phyloP scores from a whole-genome alignment of 2,888 invertebrate species.

The Caenorhabditis sinica region DNA sequence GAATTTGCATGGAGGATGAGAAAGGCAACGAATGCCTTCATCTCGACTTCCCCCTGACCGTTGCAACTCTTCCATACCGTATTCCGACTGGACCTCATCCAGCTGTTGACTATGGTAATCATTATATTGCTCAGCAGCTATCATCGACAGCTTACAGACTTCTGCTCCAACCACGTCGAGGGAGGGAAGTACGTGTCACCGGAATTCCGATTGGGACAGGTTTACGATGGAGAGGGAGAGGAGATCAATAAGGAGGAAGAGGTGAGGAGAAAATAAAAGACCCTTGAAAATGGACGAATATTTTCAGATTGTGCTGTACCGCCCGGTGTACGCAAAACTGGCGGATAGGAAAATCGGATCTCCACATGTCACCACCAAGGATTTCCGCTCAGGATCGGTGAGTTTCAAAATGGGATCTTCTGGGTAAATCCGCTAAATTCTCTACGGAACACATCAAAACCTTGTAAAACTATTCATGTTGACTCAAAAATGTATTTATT shows the following conservation, averaged over 20 bases:
- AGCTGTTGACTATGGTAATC: constrained; percentile 81
- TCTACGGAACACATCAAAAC: too few relatives aligned
- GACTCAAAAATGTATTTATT: not conserved
- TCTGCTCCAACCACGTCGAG: constrained; percentile 89
- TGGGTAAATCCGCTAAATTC: too few relatives aligned
- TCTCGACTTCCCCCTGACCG: constrained; percentile 89
- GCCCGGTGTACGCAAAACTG: constrained; percentile 80
- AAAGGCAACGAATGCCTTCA: constrained; percentile 88
- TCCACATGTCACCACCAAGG: constrained; percentile 68
- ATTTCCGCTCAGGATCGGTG: constrained; percentile 73
- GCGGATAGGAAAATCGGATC: constrained; percentile 69
- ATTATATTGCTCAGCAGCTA: too few relatives aligned
- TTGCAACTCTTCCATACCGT: constrained; percentile 88
- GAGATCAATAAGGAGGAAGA: constrained; percentile 77
- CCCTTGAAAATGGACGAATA: not conserved
- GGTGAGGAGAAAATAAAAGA: constrained; percentile 38
- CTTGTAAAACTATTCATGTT: too few relatives aligned
- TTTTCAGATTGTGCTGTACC: constrained; percentile 78
- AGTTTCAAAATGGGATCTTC: too few relatives aligned
- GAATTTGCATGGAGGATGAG: constrained; percentile 89
- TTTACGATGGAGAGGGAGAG: constrained; percentile 84
- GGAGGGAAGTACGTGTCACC: constrained; percentile 90
- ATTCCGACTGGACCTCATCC: constrained; percentile 84
- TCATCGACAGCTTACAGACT: constrained; percentile 86
- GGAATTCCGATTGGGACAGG: constrained; percentile 90